phyloP scores from a whole-genome alignment of 2,888 invertebrate genomes.

The Eucriotettix oculatus region DNA sequence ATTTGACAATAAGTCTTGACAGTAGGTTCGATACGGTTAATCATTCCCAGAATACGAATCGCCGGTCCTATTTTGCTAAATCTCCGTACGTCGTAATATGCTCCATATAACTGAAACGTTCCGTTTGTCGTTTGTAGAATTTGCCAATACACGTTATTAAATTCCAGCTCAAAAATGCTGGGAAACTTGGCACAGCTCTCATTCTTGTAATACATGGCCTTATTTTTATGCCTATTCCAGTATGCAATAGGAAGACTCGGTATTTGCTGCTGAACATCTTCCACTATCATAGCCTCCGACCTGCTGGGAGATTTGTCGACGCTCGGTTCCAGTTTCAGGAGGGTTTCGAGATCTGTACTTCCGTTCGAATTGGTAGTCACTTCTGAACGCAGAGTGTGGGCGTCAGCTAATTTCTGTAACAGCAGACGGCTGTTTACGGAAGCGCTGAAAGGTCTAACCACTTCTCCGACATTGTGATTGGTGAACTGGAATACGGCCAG shows the following conservation, averaged over 20 bases:
- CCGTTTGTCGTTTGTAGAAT: slow-evolving; percentile 64
- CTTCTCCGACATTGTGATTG: slow-evolving; percentile 21
- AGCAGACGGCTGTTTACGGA: slow-evolving; percentile 30
- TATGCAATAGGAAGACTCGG: slow-evolving; percentile 74
- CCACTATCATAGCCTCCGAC: slow-evolving; percentile 56
- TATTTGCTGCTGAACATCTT: slow-evolving; percentile 60
- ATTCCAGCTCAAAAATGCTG: slow-evolving; percentile 76
- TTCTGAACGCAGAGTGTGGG: slow-evolving; percentile 24
- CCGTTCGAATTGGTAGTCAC: slow-evolving; percentile 17
- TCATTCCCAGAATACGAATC: slow-evolving; percentile 72
- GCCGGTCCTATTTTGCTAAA: slow-evolving; percentile 67
- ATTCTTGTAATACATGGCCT: slow-evolving; percentile 42
- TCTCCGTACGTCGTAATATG: slow-evolving; percentile 69
- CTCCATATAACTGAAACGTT: slow-evolving; percentile 81
- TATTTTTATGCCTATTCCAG: slow-evolving; percentile 70
- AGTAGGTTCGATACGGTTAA: slow-evolving; percentile 73
- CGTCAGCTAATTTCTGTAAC: slow-evolving; percentile 28
- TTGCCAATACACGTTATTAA: slow-evolving; percentile 90
- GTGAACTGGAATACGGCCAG: slow-evolving; percentile 17
- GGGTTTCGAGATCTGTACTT: slow-evolving; percentile 17
- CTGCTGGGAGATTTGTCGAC: slow-evolving; percentile 41
- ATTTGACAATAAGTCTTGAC: slow-evolving; percentile 72
- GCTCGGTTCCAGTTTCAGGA: slow-evolving; percentile 35
- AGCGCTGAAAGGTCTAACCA: slow-evolving; percentile 20
- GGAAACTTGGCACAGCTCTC: slow-evolving; percentile 72